phyloP scores from a whole-genome alignment of 2,113 vertebrate genomes.

The Perccottus glenii region DNA sequence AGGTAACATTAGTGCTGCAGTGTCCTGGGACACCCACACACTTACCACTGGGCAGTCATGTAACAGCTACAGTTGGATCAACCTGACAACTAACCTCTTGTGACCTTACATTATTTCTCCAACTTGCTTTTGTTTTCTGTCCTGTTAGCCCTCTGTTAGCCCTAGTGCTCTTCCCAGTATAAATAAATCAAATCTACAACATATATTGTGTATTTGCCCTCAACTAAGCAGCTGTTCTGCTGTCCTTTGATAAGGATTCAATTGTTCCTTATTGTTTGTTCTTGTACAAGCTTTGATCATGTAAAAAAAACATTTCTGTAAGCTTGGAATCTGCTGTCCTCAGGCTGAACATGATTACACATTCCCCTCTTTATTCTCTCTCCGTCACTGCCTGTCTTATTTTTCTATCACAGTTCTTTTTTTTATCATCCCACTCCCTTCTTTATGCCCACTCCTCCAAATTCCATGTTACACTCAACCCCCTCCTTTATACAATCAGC shows the following conservation, averaged over 20 bases:
- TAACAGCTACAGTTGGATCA: background rate
- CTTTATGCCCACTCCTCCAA: constrained; percentile 17
- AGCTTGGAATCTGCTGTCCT: constrained; percentile 36
- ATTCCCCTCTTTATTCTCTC: constrained; percentile 8
- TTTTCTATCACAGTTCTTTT: constrained; percentile 4
- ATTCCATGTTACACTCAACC: background rate
- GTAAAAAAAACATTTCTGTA: constrained; percentile 34
- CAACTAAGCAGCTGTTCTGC: constrained; percentile 26
- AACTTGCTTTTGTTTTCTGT: background rate
- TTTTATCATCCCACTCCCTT: constrained; percentile 16
- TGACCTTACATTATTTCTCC: background rate
- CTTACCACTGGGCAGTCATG: constrained; percentile 1
- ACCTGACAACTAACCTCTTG: background rate
- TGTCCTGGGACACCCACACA: background rate
- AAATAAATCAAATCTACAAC: background rate
- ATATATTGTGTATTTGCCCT: background rate
- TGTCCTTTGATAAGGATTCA: constrained; percentile 44
- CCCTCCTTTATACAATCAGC: constrained; percentile 17
- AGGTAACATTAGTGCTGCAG: constrained; percentile 38
- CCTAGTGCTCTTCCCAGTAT: background rate
- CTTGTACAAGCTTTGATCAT: constrained; percentile 48
- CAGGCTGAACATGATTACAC: constrained; percentile 34
- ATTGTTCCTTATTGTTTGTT: constrained; percentile 47
- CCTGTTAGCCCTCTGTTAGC: background rate
- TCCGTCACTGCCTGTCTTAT: constrained; percentile 12